phyloP scores from a whole-genome alignment of 2,888 invertebrate genomes.

The Campopleginae sp. region DNA sequence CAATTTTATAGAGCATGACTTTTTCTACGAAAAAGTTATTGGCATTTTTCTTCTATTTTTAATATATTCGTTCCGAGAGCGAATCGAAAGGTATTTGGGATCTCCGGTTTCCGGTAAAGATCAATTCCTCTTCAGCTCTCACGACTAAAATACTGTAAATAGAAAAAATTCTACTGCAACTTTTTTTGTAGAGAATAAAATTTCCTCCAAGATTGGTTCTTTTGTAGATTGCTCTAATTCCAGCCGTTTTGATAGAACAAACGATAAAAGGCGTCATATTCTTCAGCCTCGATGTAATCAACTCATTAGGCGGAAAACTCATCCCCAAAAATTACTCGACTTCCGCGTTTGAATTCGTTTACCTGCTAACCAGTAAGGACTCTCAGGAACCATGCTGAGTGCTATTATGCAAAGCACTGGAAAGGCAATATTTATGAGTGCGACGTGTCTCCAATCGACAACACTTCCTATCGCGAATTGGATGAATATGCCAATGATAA shows the following conservation, averaged over 20 bases:
- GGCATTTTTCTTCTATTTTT: neutral
- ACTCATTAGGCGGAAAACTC: neutral
- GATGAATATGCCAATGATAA: slow-evolving; percentile 90
- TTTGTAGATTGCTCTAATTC: neutral
- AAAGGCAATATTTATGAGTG: slow-evolving; percentile 88
- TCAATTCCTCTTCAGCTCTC: neutral
- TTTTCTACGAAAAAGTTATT: neutral
- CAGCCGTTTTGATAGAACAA: neutral
- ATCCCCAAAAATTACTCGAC: neutral
- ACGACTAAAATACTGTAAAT: neutral
- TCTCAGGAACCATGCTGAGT: slow-evolving; percentile 91
- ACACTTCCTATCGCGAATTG: slow-evolving; percentile 91
- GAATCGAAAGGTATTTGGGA: neutral
- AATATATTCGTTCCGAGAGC: neutral
- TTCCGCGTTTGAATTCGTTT: neutral
- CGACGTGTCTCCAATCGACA: slow-evolving; percentile 89
- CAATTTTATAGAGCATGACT: neutral
- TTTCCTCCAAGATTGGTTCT: neutral
- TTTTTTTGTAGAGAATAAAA: neutral
- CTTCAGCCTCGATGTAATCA: neutral
- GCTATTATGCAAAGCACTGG: slow-evolving; percentile 88
- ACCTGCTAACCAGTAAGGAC: slow-evolving; percentile 92
- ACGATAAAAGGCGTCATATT: neutral
- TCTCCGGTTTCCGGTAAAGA: neutral
- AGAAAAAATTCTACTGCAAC: neutral